Base-by-base conservation (phyloP, 2,797 vertebrate species). In the Pampus argenteus region DNA sequence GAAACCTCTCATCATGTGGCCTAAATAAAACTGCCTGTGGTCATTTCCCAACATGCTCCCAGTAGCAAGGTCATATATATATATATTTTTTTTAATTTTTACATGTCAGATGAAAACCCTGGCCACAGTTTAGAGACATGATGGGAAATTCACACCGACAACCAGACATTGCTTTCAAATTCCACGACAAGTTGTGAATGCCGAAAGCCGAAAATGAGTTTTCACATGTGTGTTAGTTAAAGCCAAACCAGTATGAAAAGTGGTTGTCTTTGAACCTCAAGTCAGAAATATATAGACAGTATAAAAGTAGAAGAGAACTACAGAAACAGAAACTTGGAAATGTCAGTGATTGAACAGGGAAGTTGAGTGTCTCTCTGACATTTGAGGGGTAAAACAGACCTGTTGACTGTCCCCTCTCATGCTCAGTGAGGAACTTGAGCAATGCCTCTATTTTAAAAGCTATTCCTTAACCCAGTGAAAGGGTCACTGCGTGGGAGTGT, bases 51-150 rank as follows among this genome's bases (percentile, higher is more conserved):
- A 29, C 56, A 60, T 31, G 44, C 40, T 57, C 36, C 54, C 45
- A 75, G 71, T 48, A 55, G 71, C 68, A 51, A 50, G 31, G 50
- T 69, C 45, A 38, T 68, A 29, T 76, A 58, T 59, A n/a, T n/a
- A n/a, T n/a, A n/a, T n/a, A n/a, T n/a, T n/a, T n/a, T n/a, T n/a
- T n/a, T n/a, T n/a, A n/a, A n/a, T 51, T 38, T 26, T 40, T 1
- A 51, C 62, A 54, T 70, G 51, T 38, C 64, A 61, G 56, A 79
- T 63, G 18, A 74, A 67, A 76, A 67, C 13, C 22, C 2, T 18
- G 15, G 57, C 26, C 38, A 64, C 22, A 18, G 29, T 60, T 49
- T 6, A 52, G 70, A 38, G 66, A 38, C n/a, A 54, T 13, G 0
- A 11, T 45, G 26, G 10, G 52, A 64, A 49, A 55, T 44, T 54